A percentile compares a stretch with the other conserved stretches of the same genome.
Conservation (phyloP, 2,797 vertebrate species). For the Rhabdomys pumilio region DNA sequence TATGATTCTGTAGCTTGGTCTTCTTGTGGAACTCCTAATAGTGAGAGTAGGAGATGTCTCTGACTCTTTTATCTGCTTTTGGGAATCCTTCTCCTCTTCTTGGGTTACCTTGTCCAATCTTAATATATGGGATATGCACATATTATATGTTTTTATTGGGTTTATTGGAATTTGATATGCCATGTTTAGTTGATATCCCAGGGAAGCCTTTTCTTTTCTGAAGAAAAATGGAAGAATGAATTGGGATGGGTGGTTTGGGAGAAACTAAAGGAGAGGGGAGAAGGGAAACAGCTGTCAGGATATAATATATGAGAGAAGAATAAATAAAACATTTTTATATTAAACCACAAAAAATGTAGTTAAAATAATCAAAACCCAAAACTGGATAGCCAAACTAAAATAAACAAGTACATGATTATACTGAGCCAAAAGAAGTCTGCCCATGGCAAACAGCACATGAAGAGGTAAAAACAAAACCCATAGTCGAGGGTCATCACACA, state of each 20-base stretch:
- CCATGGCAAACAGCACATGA: not conserved
- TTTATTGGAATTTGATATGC: not conserved
- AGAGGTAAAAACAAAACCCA: not conserved
- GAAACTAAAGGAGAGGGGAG: not conserved
- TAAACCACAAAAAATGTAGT: not conserved
- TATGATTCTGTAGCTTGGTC: not conserved
- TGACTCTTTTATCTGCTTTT: not conserved
- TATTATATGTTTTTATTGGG: not conserved
- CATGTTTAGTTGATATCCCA: not conserved
- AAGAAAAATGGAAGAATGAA: not conserved
- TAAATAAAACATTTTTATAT: not conserved
- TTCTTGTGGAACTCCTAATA: not conserved
- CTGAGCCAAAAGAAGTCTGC: not conserved
- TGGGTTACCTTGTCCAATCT: not conserved
- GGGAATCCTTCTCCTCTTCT: not conserved
- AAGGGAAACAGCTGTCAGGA: not conserved
- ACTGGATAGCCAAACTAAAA: not conserved
- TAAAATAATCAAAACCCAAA: slow-evolving; percentile 21
- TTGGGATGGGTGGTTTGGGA: not conserved
- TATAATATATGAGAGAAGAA: not conserved
- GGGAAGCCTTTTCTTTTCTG: not conserved
- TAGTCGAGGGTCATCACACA: not conserved
- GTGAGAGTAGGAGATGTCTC: not conserved
- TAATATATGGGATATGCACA: not conserved
- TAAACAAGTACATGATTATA: not conserved